Base-by-base conservation (phyloP, 2,797 vertebrate genomes). In the Apogon hyalosoma region DNA sequence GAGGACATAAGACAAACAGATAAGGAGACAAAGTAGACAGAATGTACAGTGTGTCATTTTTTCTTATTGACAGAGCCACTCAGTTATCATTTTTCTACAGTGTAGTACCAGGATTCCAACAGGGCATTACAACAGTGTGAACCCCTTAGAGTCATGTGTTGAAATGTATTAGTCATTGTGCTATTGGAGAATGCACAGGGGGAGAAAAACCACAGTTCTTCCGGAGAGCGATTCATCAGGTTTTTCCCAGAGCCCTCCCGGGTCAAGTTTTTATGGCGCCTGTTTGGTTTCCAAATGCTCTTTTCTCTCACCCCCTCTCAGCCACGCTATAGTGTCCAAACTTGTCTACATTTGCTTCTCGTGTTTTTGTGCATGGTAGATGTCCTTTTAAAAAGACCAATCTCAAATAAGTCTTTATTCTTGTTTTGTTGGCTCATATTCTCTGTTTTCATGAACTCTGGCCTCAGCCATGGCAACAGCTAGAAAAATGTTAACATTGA, bases 381-480 rank as follows among this genome's bases (percentile, higher is more conserved):
- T 96, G 96, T 97, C 96, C 95, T 96, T 97, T 97, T 96, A 96
- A 96, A 95, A 95, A 95, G 96, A 91, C 83, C 85, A 92, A 93
- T 95, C 96, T 98, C 96, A 95, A 97, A 97, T 96, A 95, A 96
- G 95, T 96, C 96, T 98, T 98, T 98, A 95, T 98, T 96, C 97
- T 95, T 95, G 95, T 97, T 96, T 96, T 97, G 96, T 97, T 96
- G 95, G 96, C 95, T 95, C 94, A 96, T 95, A 96, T 96, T 98
- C 96, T 95, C 93, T 97, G 96, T 98, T 99, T 97, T 98, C 97
- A 95, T 98, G 97, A 99, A 98, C 98, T 98, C 96, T 98, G 97
- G 95, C 97, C 97, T 88, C 83, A 71, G 78, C 96, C 98, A 99
- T 98, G 96, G 97, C 97, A 99, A 99, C 98, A 95, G 95, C 95